phyloP scores from a whole-genome alignment of 2,797 vertebrate species.

The Margarornis squamiger region DNA sequence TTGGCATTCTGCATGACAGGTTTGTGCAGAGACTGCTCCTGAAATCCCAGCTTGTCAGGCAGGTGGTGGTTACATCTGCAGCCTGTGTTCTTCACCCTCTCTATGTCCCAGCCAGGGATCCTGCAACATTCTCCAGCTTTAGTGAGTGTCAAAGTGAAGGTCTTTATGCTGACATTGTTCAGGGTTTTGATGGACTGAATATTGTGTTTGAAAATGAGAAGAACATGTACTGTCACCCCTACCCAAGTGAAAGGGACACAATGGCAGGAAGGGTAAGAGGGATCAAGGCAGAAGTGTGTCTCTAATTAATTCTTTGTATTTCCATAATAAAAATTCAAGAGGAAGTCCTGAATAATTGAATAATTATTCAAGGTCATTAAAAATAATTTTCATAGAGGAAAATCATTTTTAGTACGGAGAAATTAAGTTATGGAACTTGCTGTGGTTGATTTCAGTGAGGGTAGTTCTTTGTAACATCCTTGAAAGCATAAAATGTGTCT shows the following conservation, averaged over 20 bases:
- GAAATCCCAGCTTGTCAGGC: not conserved
- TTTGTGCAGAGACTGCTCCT: accelerated
- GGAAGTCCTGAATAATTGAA: not conserved
- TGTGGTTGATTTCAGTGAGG: not conserved
- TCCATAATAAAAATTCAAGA: not conserved
- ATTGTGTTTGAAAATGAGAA: accelerated
- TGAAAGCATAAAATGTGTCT: not conserved
- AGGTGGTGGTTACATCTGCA: not conserved
- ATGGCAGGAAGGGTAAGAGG: not conserved
- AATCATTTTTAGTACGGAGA: not conserved
- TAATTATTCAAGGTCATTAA: not conserved
- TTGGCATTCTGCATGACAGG: not conserved
- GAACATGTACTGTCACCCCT: not conserved
- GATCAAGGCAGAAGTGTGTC: not conserved
- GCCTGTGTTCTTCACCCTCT: not conserved
- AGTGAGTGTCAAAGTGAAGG: not conserved
- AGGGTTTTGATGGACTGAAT: not conserved
- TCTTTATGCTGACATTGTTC: not conserved
- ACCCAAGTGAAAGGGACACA: not conserved
- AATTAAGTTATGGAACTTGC: not conserved
- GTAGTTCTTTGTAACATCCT: not conserved
- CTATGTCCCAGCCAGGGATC: not conserved
- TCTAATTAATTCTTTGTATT: not conserved
- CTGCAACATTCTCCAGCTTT: not conserved
- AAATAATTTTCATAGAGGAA: not conserved